These are phyloP conservation scores for Odontothrips loti DNA, from an alignment of 2,888 invertebrate genomes.

Conservation along the genomic window DNA sequence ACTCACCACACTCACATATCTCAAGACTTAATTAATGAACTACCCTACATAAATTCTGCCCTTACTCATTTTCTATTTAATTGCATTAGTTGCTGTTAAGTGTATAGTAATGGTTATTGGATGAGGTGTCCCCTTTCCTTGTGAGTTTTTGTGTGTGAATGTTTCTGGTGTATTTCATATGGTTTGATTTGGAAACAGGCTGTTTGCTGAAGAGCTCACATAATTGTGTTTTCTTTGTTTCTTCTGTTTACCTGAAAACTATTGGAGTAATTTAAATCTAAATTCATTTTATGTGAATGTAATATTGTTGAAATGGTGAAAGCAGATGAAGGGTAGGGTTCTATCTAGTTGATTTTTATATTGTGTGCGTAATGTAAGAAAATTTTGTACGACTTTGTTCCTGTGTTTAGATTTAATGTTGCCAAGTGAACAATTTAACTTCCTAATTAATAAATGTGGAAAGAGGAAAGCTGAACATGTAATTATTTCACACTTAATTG, in stretches of 20 bases:
- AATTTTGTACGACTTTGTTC: not conserved
- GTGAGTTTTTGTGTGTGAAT: not conserved
- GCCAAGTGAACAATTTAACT: not conserved
- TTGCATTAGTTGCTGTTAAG: not conserved
- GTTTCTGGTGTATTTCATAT: not conserved
- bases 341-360: not conserved
- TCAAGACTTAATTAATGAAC: not conserved
- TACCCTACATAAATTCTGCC: constrained; percentile 5
- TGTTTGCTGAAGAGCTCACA: not conserved
- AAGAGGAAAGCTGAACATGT: not conserved
- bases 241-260: not conserved
- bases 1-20: not conserved
- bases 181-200: not conserved
- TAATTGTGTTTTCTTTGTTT: not conserved
- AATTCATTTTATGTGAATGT: not conserved
- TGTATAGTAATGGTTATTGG: not conserved
- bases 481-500: not conserved
- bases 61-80: not conserved
- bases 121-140: not conserved
- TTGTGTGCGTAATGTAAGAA: not conserved
- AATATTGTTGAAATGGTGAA: not conserved
- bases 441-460: not conserved
- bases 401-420: not conserved
- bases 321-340: not conserved
- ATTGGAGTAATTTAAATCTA: not conserved